Evolutionary conservation across 2,797 vertebrate species (phyloP).

Genomic region (Setipinna tenuifilis): DNA sequence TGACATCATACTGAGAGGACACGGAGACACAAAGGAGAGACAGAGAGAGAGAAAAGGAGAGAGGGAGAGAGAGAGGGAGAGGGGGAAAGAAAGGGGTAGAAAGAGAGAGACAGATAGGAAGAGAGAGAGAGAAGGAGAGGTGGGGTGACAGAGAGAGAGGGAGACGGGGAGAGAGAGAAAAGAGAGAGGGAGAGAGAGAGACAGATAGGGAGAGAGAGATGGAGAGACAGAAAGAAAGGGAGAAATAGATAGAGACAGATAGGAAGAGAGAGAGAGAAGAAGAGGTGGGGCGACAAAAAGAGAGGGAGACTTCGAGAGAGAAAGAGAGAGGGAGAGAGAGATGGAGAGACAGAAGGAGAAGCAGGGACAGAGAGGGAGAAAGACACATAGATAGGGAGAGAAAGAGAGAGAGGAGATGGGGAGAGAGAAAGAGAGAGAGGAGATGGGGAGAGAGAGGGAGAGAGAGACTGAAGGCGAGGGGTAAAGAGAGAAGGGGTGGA

Average conservation of each 20-base stretch:
- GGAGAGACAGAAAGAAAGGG: background rate
- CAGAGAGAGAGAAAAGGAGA: slow-evolving; percentile 31
- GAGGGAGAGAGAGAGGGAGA: slow-evolving; percentile 21
- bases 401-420: background rate
- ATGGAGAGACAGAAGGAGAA: slow-evolving; percentile 28
- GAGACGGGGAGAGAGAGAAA: slow-evolving; percentile 6
- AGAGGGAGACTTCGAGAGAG: background rate
- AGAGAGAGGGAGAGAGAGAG: slow-evolving; percentile 19
- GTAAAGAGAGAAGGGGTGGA: slow-evolving; percentile 21
- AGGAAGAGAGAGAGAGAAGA: too few relatives aligned
- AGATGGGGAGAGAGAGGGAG: slow-evolving; percentile 11
- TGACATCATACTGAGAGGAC: background rate
- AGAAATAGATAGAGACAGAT: too few relatives aligned
- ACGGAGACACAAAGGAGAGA: background rate
- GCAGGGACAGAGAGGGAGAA: background rate
- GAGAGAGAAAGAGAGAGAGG: background rate
- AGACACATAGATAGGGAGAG: slow-evolving; percentile 39
- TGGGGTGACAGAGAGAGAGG: background rate
- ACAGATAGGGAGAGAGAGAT: slow-evolving; percentile 36
- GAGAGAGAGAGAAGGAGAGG: slow-evolving; percentile 21
- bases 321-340: background rate
- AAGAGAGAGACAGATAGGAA: slow-evolving; percentile 5
- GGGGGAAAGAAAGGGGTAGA: slow-evolving; percentile 33
- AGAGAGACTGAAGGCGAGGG: background rate
- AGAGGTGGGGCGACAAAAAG: background rate